Percentiles rank a stretch among this genome's conserved stretches.
These are phyloP conservation scores for Acromyrmex echinatior DNA, from an alignment of 1,140 invertebrate genomes.

Conservation along the genomic window DNA sequence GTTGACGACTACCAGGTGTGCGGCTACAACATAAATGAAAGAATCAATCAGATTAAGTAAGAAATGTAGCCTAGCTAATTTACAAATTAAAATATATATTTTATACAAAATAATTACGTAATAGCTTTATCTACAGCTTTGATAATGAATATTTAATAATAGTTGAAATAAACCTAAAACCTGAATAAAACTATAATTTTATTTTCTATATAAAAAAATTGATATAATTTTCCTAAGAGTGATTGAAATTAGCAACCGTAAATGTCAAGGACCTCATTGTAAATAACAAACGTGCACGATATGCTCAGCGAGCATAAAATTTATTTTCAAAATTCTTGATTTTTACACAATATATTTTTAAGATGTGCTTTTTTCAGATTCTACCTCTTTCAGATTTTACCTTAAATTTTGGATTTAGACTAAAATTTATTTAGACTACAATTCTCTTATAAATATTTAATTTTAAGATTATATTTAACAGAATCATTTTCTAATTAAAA, in stretches of 20 bases:
- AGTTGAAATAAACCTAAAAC: not conserved
- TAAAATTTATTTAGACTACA: conserved; percentile 9
- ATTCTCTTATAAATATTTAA: not conserved
- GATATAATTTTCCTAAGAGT: conserved; percentile 58
- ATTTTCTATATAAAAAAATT: conserved; percentile 77
- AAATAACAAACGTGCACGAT: conserved; percentile 42
- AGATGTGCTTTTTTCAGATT: not conserved
- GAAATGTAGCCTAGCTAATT: not conserved
- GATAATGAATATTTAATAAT: not conserved
- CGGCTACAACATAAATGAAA: conserved; percentile 88
- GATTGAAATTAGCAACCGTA: conserved; percentile 60
- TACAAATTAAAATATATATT: not conserved
- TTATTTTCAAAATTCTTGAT: not conserved
- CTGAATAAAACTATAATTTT: conserved; percentile 17
- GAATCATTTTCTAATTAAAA: not conserved
- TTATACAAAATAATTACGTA: not conserved
- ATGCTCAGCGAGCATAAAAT: not conserved
- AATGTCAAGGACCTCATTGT: conserved; percentile 74
- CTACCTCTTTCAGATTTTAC: not conserved
- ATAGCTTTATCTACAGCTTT: not conserved
- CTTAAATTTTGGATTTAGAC: not conserved
- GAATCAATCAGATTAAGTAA: not conserved
- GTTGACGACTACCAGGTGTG: conserved; percentile 95
- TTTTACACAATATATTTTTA: not conserved
- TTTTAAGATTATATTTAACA: not conserved